Evolutionary conservation across 1,140 invertebrate species (phyloP).

Genomic region (Temnothorax curvispinosus): DNA sequence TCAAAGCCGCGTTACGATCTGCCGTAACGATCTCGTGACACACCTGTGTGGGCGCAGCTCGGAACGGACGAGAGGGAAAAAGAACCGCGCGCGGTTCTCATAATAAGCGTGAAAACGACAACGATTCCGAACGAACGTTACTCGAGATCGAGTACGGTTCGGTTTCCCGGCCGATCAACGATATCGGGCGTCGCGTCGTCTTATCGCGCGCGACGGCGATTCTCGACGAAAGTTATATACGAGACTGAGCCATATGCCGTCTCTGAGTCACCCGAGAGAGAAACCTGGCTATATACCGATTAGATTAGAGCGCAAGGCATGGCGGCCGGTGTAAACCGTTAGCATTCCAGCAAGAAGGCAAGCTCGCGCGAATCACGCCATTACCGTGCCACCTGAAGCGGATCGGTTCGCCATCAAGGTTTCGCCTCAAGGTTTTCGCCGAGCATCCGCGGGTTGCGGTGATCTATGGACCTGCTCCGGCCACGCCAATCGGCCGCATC

Average conservation of each 20-base stretch:
- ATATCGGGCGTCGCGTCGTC: background rate
- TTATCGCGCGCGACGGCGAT: slow-evolving; percentile 1
- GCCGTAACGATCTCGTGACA: slow-evolving; percentile 51
- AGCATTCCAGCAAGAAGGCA: background rate
- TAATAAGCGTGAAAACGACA: background rate
- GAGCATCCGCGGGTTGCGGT: background rate
- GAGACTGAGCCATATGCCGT: no score
- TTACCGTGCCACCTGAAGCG: slow-evolving; percentile 8
- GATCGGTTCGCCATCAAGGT: background rate
- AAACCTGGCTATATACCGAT: background rate
- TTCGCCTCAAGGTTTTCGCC: background rate
- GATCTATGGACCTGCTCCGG: background rate
- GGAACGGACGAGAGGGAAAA: background rate
- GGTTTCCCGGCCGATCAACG: background rate
- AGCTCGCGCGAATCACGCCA: slow-evolving; percentile 3
- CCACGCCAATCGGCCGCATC: background rate
- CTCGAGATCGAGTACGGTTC: background rate
- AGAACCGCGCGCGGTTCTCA: background rate
- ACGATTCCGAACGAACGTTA: background rate
- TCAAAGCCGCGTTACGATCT: slow-evolving; percentile 24
- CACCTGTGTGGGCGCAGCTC: slow-evolving; percentile 49
- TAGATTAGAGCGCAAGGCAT: slow-evolving; percentile 27
- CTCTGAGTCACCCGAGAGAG: background rate
- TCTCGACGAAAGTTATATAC: no score
- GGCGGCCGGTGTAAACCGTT: slow-evolving; percentile 22